Evolutionary conservation across 2,797 vertebrate species (phyloP).

Genomic region (Tangara arthus): DNA sequence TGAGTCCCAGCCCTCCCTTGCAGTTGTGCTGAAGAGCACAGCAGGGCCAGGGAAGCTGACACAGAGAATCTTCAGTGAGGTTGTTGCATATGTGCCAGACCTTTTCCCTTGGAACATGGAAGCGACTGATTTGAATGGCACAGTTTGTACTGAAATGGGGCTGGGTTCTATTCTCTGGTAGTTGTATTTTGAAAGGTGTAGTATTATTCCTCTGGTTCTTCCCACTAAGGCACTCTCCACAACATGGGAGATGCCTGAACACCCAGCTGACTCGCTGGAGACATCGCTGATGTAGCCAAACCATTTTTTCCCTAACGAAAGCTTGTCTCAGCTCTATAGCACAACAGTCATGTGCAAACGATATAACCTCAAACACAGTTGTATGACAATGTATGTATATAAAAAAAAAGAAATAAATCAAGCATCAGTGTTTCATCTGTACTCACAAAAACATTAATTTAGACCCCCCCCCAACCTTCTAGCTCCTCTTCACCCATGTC

Average conservation of each 20-base stretch:
- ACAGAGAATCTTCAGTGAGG: neutral
- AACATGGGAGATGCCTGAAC: neutral
- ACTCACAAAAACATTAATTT: neutral
- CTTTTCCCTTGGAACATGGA: slow-evolving; percentile 43
- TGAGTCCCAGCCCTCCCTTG: neutral
- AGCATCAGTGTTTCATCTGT: neutral
- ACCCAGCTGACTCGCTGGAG: neutral
- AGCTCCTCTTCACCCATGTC: neutral
- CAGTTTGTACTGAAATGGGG: slow-evolving; percentile 37
- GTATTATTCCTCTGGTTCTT: slow-evolving; percentile 58
- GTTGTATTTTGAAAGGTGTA: slow-evolving; percentile 33
- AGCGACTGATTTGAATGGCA: slow-evolving; percentile 72
- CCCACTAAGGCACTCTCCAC: neutral
- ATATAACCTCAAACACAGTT: neutral
- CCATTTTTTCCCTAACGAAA: neutral
- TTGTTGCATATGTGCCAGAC: neutral
- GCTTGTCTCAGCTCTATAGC: neutral
- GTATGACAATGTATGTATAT: neutral
- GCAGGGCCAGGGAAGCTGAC: neutral
- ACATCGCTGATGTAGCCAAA: neutral
- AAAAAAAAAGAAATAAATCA: neutral
- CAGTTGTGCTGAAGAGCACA: neutral
- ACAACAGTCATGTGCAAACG: neutral
- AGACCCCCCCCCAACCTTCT: neutral
- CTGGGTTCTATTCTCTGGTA: neutral